Conservation (phyloP, 2,888 invertebrate genomes). For the Phrixothrix hirtus region DNA sequence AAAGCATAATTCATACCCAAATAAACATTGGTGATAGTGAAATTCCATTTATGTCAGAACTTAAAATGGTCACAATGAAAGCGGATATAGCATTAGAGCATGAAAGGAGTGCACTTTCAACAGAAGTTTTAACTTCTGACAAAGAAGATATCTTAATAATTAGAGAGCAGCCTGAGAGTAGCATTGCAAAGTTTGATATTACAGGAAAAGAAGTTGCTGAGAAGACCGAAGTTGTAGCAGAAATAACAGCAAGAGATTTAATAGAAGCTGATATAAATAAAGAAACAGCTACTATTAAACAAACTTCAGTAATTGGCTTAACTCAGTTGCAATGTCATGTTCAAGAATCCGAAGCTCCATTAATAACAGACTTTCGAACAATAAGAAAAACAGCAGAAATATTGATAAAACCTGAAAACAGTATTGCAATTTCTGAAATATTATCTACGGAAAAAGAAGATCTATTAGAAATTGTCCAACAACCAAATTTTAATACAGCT, state of each 20-base stretch:
- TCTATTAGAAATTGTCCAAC: conserved; percentile 7
- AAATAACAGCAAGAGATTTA: conserved; percentile 2
- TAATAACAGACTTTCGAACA: conserved; percentile 20
- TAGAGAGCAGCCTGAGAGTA: conserved; percentile 45
- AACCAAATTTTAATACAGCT: background rate
- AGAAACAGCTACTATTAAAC: conserved; percentile 12
- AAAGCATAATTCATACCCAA: conserved; percentile 3
- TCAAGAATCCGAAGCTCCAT: conserved; percentile 45
- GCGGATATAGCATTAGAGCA: conserved; percentile 55
- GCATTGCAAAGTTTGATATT: conserved; percentile 47
- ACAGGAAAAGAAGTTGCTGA: conserved; percentile 56
- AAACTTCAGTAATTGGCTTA: conserved; percentile 54
- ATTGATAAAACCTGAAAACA: conserved; percentile 45
- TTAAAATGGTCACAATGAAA: conserved; percentile 41
- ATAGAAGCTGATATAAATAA: background rate
- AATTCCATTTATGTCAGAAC: conserved; percentile 31
- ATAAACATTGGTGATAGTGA: conserved; percentile 34
- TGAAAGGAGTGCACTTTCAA: conserved; percentile 49
- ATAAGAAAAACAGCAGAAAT: conserved; percentile 51
- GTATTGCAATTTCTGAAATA: conserved; percentile 12
- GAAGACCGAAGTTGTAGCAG: conserved; percentile 42
- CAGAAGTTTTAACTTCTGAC: conserved; percentile 60
- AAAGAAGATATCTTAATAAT: conserved; percentile 53
- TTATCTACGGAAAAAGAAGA: conserved; percentile 29
- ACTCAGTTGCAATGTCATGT: conserved; percentile 37